Evolutionary conservation across 1,140 invertebrate species (phyloP), one percentile per base, ranked within the genome.

Genomic region (Hydropsyche tenuis): DNA sequence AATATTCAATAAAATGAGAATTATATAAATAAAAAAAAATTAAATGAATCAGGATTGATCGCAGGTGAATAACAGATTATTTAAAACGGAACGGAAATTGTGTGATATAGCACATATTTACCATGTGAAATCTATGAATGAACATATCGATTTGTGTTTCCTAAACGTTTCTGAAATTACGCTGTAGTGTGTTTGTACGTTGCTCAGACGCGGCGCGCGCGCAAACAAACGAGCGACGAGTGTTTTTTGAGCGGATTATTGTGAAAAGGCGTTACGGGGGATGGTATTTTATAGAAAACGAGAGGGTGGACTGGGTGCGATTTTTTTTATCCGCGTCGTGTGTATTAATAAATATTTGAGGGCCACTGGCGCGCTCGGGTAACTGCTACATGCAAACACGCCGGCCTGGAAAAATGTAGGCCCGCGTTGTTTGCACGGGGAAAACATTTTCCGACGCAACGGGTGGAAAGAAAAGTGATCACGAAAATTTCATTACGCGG

Each of bases 321-420:
- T 48, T 48, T 53, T 53, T 18, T 18, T 53, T 53, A 18, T 53
- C 9, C 9, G 16, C 48, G 7, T 16, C 48, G 48, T 53, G 48
- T 53, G 48, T 53, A 53, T 53, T 53, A 23, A 65, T 42, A 42
- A 68, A 48, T 27, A 25, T 68, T 70, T 70, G 68, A 70, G 68
- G 25, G 43, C 23, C 68, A 56, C 48, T 60, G 68, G n/a, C 25
- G n/a, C 25, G 30, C 66, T 5, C 46, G 23, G 51, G 68, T 70
- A 70, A 70, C 68, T 70, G 72, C 69, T 71, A 65, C 72, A 71
- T 65, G 73, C 75, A 77, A 77, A 77, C 75, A 77, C 73, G 75
- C 56, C 75, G 73, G 69, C 73, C 69, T 66, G 76, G 69, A 77
- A 77, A 77, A 77, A 74, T 74, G 73, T 74, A 70, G 76, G 65